Evolutionary conservation across 2,888 invertebrate genomes (phyloP).

Genomic region (Patella caerulea): DNA sequence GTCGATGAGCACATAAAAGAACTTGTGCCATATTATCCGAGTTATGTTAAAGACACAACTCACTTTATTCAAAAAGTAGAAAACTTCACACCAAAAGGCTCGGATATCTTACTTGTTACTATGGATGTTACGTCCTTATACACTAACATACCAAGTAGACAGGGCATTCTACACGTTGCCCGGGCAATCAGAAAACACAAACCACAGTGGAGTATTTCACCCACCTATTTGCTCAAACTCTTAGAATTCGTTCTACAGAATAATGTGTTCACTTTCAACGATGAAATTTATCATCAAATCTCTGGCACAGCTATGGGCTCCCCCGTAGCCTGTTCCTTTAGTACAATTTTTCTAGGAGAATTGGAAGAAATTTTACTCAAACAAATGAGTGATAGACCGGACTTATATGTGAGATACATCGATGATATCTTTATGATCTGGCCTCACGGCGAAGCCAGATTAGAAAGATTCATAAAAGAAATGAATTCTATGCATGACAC

Average conservation of each 20-base stretch:
- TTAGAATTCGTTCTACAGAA: background rate
- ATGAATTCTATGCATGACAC: background rate
- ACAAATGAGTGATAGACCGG: background rate
- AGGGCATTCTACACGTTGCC: background rate
- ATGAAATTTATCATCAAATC: background rate
- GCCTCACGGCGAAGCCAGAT: background rate
- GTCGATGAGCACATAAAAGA: background rate
- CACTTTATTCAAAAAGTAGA: background rate
- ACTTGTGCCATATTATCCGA: background rate
- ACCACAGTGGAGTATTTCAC: background rate
- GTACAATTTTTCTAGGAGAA: background rate
- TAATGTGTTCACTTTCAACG: background rate
- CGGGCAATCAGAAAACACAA: background rate
- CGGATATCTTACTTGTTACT: background rate
- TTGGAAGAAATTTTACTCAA: background rate
- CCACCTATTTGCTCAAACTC: background rate
- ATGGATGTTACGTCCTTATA: background rate
- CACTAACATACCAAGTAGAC: background rate
- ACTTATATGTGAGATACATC: background rate
- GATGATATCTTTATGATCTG: background rate
- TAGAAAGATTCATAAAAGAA: background rate
- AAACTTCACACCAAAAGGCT: background rate
- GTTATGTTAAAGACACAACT: background rate
- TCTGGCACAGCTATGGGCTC: background rate
- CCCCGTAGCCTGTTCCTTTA: background rate